phyloP scores from a whole-genome alignment of 2,797 vertebrate genomes.

The Rhinella marina region DNA sequence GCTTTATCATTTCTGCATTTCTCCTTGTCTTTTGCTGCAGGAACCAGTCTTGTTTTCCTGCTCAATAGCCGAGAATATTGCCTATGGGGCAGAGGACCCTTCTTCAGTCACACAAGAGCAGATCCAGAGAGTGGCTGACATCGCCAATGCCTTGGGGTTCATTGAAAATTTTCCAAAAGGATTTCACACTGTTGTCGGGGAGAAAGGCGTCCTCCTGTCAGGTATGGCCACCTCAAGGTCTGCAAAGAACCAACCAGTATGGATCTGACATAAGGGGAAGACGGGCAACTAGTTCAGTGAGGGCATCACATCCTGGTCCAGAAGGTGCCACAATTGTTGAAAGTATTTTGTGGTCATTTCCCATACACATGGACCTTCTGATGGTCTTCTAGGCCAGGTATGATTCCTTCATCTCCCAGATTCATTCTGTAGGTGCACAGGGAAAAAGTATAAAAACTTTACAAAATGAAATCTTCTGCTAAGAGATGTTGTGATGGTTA shows the following conservation, averaged over 20 bases:
- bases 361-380: too few species aligned
- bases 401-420: too few species aligned
- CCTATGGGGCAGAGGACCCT: constrained; percentile 86
- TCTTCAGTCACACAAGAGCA: constrained; percentile 81
- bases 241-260: not conserved
- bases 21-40: constrained; percentile 69
- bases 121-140: constrained; percentile 83
- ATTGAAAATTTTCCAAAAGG: constrained; percentile 87
- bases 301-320: not conserved
- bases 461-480: too few species aligned
- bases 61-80: constrained; percentile 94
- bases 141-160: constrained; percentile 89
- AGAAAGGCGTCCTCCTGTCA: constrained; percentile 94
- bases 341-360: too few species aligned
- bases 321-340: too few species aligned
- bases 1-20: not conserved
- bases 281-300: not conserved
- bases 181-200: constrained; percentile 91
- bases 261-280: not conserved
- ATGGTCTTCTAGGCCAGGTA: too few species aligned
- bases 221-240: constrained; percentile 72
- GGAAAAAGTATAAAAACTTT: too few species aligned
- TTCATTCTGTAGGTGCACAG: too few species aligned
- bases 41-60: constrained; percentile 96
- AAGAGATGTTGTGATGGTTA: too few species aligned